Evolutionary conservation across 2,888 invertebrate species (phyloP).

Genomic region (Melanostoma scalare): DNA sequence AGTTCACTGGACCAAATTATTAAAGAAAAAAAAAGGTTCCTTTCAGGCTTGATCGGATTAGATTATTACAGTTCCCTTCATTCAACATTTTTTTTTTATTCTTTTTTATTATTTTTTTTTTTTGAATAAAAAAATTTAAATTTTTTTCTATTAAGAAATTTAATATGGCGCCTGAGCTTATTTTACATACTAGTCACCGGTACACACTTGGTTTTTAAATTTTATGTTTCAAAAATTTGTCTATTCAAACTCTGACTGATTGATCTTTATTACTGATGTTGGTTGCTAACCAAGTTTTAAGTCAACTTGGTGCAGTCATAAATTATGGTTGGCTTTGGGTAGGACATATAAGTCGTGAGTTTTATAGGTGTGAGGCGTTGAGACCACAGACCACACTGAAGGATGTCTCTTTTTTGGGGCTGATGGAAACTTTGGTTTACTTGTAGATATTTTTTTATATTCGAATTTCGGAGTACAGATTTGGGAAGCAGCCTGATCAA

Average conservation of each 20-base stretch:
- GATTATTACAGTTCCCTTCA: constrained; percentile 61
- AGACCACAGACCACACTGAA: not conserved
- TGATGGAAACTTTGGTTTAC: not conserved
- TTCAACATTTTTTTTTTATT: constrained; percentile 17
- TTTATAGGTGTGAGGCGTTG: not conserved
- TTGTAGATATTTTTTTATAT: not conserved
- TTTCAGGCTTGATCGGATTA: constrained; percentile 67
- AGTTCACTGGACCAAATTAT: constrained; percentile 69
- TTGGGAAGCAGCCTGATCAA: not conserved
- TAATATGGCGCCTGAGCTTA: constrained; percentile 67
- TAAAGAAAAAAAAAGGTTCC: constrained; percentile 15
- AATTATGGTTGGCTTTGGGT: constrained; percentile 19
- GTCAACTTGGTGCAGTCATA: constrained; percentile 47
- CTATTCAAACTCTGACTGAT: constrained; percentile 36
- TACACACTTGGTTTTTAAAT: constrained; percentile 51
- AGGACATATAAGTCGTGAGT: not conserved
- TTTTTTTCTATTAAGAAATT: constrained; percentile 46
- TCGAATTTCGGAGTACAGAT: not conserved
- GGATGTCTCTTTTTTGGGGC: not conserved
- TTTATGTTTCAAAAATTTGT: constrained; percentile 34
- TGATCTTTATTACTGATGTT: constrained; percentile 47
- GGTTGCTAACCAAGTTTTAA: constrained; percentile 24
- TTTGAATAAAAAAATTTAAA: constrained; percentile 21
- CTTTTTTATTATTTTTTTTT: constrained; percentile 28
- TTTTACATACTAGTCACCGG: constrained; percentile 42